A percentile compares a stretch with the other conserved stretches of the same genome.
These are phyloP conservation scores for Bombyx mori DNA, from an alignment of 1,140 invertebrate species.

Conservation along the genomic window DNA sequence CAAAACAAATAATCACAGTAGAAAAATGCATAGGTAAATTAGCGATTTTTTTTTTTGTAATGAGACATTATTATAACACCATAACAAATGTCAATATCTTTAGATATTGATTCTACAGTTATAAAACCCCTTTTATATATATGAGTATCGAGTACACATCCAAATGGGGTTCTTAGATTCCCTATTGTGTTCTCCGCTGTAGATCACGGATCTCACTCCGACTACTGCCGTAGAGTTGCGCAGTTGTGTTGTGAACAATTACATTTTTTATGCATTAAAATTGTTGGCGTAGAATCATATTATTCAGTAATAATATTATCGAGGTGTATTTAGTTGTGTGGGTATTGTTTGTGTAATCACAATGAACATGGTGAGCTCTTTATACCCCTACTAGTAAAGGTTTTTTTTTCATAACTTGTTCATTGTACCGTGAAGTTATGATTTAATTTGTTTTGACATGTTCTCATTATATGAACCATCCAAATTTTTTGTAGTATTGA, in stretches of 20 bases:
- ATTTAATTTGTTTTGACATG: slow-evolving; percentile 66
- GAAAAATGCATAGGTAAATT: too few relatives aligned
- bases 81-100: slow-evolving; percentile 5
- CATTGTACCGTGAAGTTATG: slow-evolving; percentile 62
- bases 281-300: slow-evolving; percentile 16
- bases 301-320: slow-evolving; percentile 37
- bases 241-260: slow-evolving; percentile 47
- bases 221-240: slow-evolving; percentile 38
- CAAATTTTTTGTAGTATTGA: slow-evolving; percentile 1
- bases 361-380: slow-evolving; percentile 64
- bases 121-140: slow-evolving; percentile 50
- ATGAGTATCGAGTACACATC: neutral
- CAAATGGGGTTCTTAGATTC: slow-evolving; percentile 25
- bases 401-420: slow-evolving; percentile 43
- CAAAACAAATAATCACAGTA: neutral
- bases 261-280: slow-evolving; percentile 28
- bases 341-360: slow-evolving; percentile 50
- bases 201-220: slow-evolving; percentile 43
- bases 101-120: slow-evolving; percentile 42
- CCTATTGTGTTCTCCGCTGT: slow-evolving; percentile 45
- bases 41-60: too few relatives aligned
- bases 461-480: slow-evolving; percentile 36
- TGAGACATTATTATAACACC: too few relatives aligned
- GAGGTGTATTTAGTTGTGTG: slow-evolving; percentile 25
- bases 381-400: slow-evolving; percentile 20